Conservation (phyloP, 2,113 vertebrate species). For the Hepsetus odoe region DNA sequence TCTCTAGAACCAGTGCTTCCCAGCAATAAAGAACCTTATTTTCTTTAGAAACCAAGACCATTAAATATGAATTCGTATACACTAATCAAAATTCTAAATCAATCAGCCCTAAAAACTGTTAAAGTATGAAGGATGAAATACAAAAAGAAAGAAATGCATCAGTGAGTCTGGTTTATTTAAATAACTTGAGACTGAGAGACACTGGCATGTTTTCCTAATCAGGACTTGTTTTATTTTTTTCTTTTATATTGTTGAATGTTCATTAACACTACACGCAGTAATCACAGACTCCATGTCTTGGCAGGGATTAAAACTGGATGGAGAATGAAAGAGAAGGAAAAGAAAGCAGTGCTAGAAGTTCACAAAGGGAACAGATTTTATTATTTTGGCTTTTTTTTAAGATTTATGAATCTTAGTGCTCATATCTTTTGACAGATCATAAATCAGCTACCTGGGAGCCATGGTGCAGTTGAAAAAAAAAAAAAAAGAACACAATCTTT, state of each 20-base stretch:
- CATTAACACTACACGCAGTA: not conserved
- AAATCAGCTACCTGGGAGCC: conserved; percentile 78
- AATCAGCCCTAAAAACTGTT: too few relatives aligned
- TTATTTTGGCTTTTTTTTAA: conserved; percentile 21
- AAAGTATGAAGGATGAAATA: too few relatives aligned
- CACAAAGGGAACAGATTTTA: not conserved
- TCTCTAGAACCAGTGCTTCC: too few relatives aligned
- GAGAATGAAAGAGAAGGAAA: not conserved
- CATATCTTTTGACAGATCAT: conserved; percentile 80
- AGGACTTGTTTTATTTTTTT: not conserved
- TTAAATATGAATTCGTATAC: too few relatives aligned
- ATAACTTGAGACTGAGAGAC: too few relatives aligned
- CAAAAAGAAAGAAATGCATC: too few relatives aligned
- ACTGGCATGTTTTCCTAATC: too few relatives aligned
- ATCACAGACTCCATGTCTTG: not conserved
- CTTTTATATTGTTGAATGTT: not conserved
- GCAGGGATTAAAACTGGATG: not conserved
- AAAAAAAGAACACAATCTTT: not conserved
- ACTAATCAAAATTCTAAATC: too few relatives aligned
- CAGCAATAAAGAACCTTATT: too few relatives aligned
- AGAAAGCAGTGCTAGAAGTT: not conserved
- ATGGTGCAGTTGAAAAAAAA: conserved; percentile 33
- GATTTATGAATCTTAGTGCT: conserved; percentile 79
- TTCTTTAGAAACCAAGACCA: too few relatives aligned
- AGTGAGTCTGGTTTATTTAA: too few relatives aligned